Conservation (phyloP, 92 coral and sea anemone genomes). For the Umimayanthus chanpuru region DNA sequence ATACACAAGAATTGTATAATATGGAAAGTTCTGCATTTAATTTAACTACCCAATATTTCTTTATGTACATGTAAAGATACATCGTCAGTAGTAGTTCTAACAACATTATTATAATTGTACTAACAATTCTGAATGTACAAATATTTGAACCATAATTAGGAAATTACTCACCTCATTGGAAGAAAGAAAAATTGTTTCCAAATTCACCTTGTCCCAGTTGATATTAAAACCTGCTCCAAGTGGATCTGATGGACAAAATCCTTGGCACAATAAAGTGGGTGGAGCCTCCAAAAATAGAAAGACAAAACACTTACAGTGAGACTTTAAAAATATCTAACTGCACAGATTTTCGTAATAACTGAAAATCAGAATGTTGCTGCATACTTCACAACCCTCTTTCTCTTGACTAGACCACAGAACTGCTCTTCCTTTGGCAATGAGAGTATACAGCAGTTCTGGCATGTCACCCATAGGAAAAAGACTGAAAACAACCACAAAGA, state of each 20-base stretch:
- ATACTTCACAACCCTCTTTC: conserved; percentile 89
- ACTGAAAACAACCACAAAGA: conserved; percentile 47
- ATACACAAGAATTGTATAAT: too few species aligned
- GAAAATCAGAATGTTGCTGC: conserved; percentile 2
- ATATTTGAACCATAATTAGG: neutral
- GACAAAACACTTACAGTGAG: neutral
- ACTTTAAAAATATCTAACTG: neutral
- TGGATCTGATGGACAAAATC: conserved; percentile 98
- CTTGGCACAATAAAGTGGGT: conserved; percentile 94
- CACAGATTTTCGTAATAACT: neutral
- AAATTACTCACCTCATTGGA: conserved; percentile 38
- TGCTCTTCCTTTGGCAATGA: conserved; percentile 95
- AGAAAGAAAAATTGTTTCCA: conserved; percentile 70
- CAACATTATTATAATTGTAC: too few species aligned
- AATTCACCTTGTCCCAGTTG: conserved; percentile 82
- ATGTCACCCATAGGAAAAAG: conserved; percentile 98
- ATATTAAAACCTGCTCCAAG: conserved; percentile 99
- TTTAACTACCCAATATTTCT: too few species aligned
- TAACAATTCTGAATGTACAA: neutral
- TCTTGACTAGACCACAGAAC: conserved; percentile 99
- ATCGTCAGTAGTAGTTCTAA: too few species aligned
- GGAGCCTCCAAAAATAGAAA: conserved; percentile 72
- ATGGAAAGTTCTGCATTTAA: too few species aligned
- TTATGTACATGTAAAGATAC: too few species aligned
- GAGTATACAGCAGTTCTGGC: conserved; percentile 92